Evolutionary conservation across 2,797 vertebrate species (phyloP).

Genomic region (Neosilurus mollespiculum): DNA sequence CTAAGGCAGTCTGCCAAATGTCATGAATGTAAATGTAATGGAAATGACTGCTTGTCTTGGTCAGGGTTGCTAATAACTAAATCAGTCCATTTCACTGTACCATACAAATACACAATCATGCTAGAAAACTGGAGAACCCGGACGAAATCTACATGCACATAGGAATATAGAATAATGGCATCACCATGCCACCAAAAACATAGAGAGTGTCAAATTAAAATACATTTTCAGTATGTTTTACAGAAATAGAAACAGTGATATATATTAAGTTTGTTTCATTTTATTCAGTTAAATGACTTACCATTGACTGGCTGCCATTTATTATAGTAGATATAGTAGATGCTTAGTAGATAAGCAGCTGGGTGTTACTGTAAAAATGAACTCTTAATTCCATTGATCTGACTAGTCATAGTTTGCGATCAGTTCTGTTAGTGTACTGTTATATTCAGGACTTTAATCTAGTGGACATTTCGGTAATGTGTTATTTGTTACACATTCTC

Average conservation of each 20-base stretch:
- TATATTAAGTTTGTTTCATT: neutral
- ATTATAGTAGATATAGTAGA: no score
- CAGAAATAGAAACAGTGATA: neutral
- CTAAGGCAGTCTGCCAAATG: no score
- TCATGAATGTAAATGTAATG: no score
- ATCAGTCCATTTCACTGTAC: neutral
- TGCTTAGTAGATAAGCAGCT: neutral
- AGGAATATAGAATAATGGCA: neutral
- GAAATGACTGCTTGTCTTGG: neutral
- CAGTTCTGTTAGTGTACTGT: neutral
- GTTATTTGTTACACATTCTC: neutral
- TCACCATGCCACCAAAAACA: neutral
- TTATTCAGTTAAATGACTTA: neutral
- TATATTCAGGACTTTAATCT: neutral
- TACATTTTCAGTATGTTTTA: neutral
- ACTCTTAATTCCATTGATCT: neutral
- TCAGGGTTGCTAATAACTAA: neutral
- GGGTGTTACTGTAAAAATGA: neutral
- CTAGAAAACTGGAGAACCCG: neutral
- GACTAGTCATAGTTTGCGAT: neutral
- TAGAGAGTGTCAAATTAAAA: neutral
- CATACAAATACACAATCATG: neutral
- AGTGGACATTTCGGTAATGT: neutral
- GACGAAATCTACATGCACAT: neutral
- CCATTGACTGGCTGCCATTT: neutral